Conservation (phyloP, 2,888 invertebrate species). For the Caenorhabditis sulstoni region DNA sequence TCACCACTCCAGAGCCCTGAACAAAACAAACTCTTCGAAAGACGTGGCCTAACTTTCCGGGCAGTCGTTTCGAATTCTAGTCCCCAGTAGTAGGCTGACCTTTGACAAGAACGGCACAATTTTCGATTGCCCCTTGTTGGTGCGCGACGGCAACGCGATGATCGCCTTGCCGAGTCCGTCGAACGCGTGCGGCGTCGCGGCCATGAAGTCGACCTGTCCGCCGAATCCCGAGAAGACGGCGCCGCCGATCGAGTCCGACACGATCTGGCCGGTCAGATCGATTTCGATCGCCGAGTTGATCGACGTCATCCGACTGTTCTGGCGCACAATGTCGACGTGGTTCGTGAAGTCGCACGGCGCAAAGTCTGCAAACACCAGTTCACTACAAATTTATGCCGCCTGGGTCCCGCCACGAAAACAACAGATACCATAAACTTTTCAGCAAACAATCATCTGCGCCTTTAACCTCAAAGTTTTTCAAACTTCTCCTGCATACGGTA, state of each 20-base stretch:
- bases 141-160: conserved; percentile 90
- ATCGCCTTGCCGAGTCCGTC: conserved; percentile 91
- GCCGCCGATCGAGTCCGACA: conserved; percentile 92
- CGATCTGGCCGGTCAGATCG: conserved; percentile 94
- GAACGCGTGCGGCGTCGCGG: conserved; percentile 89
- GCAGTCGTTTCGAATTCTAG: neutral
- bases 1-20: conserved; percentile 92
- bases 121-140: conserved; percentile 88
- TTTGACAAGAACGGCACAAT: conserved; percentile 89
- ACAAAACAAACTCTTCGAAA: conserved; percentile 54
- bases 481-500: no score
- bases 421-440: no score
- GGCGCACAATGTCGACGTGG: conserved; percentile 84
- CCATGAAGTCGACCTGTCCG: conserved; percentile 94
- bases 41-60: no score
- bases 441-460: no score
- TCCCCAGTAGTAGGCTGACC: conserved; percentile 81
- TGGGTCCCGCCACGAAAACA: no score
- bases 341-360: conserved; percentile 67
- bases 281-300: conserved; percentile 97
- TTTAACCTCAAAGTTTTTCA: no score
- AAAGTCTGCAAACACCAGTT: no score
- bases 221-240: conserved; percentile 88
- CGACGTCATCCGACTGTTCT: conserved; percentile 88
- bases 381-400: no score